These are phyloP conservation scores for Toxotes jaculatrix DNA, from an alignment of 2,113 vertebrate species.

Conservation along the genomic window DNA sequence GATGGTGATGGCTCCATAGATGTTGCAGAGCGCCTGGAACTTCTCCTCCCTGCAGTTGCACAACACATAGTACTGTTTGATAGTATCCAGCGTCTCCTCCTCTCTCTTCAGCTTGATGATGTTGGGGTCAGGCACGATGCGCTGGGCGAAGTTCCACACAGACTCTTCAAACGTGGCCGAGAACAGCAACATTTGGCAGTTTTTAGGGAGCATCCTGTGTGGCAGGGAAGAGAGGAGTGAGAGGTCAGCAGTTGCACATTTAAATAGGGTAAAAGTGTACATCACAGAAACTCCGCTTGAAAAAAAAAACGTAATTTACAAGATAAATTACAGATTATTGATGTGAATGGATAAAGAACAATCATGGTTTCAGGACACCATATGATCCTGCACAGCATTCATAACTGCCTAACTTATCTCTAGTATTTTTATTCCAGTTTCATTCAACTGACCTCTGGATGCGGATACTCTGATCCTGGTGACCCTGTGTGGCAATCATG, in stretches of 20 bases:
- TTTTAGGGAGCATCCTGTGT: constrained; percentile 90
- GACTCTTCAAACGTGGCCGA: constrained; percentile 97
- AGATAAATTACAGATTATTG: background rate
- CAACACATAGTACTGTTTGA: constrained; percentile 96
- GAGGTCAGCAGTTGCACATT: background rate
- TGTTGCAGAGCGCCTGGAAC: constrained; percentile 94
- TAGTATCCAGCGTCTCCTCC: constrained; percentile 97
- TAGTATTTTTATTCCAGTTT: background rate
- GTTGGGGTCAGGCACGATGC: constrained; percentile 96
- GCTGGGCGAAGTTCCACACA: constrained; percentile 95
- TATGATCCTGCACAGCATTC: background rate
- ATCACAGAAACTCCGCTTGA: background rate
- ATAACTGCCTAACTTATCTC: background rate
- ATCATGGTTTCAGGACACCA: background rate
- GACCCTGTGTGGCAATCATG: constrained; percentile 98
- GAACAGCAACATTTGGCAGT: constrained; percentile 98
- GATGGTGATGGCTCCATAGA: constrained; percentile 94
- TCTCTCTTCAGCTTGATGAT: constrained; percentile 96
- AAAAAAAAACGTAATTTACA: background rate
- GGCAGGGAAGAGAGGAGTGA: background rate
- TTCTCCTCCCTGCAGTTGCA: constrained; percentile 95
- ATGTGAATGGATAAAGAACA: background rate
- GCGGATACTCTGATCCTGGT: constrained; percentile 98
- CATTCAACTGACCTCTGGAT: constrained; percentile 90
- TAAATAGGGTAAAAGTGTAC: background rate